phyloP scores from a whole-genome alignment of 2,888 invertebrate genomes.

The Eledona agricola region DNA sequence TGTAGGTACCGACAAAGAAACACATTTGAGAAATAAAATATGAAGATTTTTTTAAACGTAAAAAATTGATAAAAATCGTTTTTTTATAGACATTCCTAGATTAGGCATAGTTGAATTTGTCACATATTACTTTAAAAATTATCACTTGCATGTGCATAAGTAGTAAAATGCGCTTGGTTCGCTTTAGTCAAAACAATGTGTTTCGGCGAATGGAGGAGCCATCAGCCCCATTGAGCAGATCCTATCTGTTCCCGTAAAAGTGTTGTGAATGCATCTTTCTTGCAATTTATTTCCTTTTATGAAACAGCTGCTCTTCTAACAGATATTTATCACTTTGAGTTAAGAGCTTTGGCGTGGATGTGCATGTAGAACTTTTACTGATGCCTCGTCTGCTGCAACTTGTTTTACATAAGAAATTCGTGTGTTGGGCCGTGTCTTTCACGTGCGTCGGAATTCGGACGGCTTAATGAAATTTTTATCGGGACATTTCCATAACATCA shows the following conservation, averaged over 20 bases:
- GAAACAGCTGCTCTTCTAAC: slow-evolving; percentile 34
- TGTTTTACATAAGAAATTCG: slow-evolving; percentile 16
- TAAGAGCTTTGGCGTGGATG: slow-evolving; percentile 22
- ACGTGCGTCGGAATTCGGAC: slow-evolving; percentile 24
- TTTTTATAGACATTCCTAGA: too few species aligned
- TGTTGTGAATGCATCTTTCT: slow-evolving; percentile 31
- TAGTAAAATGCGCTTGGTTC: slow-evolving; percentile 14
- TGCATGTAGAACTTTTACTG: slow-evolving; percentile 21
- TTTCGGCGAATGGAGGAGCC: slow-evolving; percentile 25
- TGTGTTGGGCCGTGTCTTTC: slow-evolving; percentile 7
- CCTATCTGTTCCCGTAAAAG: slow-evolving; percentile 28
- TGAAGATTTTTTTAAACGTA: too few species aligned
- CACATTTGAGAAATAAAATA: too few species aligned
- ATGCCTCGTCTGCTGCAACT: slow-evolving; percentile 10
- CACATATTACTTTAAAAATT: too few species aligned
- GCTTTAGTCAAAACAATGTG: slow-evolving; percentile 31
- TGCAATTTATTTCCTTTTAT: slow-evolving; percentile 36
- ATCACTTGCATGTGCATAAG: too few species aligned
- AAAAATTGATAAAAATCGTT: too few species aligned
- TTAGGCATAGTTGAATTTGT: too few species aligned
- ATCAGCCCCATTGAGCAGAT: slow-evolving; percentile 28
- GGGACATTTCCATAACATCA: slow-evolving; percentile 35
- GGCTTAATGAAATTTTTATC: slow-evolving; percentile 39
- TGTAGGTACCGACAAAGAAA: too few species aligned
- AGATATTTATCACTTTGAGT: slow-evolving; percentile 35